These are phyloP conservation scores for Araneus ventricosus DNA, from an alignment of 1,140 invertebrate genomes.

Conservation along the genomic window DNA sequence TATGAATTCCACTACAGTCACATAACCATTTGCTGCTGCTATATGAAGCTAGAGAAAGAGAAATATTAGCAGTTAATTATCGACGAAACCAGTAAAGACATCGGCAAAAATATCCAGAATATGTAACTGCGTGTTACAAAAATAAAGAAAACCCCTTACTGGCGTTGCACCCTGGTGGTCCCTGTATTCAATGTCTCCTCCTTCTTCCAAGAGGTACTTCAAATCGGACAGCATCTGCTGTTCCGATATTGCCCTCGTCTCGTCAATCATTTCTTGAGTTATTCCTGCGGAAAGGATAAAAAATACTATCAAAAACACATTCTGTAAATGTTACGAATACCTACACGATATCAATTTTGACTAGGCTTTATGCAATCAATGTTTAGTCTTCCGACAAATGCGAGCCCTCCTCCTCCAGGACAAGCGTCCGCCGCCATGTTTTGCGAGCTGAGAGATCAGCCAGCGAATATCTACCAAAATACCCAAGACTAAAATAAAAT, in stretches of 20 bases:
- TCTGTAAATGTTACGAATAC: neutral
- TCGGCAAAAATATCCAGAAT: no score
- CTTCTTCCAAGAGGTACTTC: slow-evolving; percentile 84
- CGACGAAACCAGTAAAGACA: no score
- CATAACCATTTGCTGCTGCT: slow-evolving; percentile 98
- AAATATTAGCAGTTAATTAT: neutral
- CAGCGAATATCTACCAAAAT: no score
- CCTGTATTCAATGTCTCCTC: slow-evolving; percentile 90
- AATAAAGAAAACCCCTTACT: slow-evolving; percentile 83
- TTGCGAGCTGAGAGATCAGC: no score
- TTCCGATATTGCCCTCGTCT: slow-evolving; percentile 94
- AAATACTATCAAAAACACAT: neutral
- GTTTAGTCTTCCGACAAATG: no score
- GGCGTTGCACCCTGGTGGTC: slow-evolving; percentile 95
- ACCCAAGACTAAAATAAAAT: no score
- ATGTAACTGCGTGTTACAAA: neutral
- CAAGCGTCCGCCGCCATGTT: no score
- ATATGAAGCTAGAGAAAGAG: slow-evolving; percentile 90
- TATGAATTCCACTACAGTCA: slow-evolving; percentile 96
- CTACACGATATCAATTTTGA: no score
- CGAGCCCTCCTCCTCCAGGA: no score
- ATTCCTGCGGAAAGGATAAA: slow-evolving; percentile 39
- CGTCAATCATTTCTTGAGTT: slow-evolving; percentile 88
- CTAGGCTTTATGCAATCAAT: no score
- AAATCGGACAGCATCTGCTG: slow-evolving; percentile 95